Percentiles rank a stretch among this genome's conserved stretches.
Evolutionary conservation across 2,888 invertebrate genomes (phyloP).

Genomic region (Oegoconia quadripuncta): DNA sequence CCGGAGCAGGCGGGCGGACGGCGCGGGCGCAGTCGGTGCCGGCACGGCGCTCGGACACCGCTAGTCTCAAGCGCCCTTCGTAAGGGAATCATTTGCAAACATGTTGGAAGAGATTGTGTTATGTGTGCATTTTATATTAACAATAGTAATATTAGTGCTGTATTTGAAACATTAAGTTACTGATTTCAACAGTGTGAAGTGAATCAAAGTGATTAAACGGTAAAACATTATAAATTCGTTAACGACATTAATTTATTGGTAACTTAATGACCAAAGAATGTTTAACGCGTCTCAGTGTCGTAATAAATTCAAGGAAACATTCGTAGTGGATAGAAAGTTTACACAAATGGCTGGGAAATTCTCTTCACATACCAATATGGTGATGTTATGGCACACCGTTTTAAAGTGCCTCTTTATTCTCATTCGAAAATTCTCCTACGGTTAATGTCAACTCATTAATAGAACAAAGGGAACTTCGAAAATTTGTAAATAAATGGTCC

Average conservation of each 20-base stretch:
- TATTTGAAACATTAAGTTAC: constrained; percentile 10
- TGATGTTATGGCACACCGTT: constrained; percentile 19
- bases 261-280: no score
- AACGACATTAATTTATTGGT: neutral
- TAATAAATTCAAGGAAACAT: neutral
- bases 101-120: constrained; percentile 14
- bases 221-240: neutral
- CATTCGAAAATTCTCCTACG: neutral
- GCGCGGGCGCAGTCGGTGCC: constrained; percentile 45
- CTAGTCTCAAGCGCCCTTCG: constrained; percentile 34
- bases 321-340: constrained; percentile 37
- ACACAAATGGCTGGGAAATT: constrained; percentile 28
- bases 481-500: no score
- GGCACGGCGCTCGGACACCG: constrained; percentile 39
- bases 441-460: neutral
- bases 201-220: neutral
- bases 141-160: constrained; percentile 10
- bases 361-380: constrained; percentile 28
- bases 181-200: no score
- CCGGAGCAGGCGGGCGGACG: constrained; percentile 50
- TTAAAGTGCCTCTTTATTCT: constrained; percentile 5
- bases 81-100: constrained; percentile 1
- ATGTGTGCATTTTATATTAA: constrained; percentile 11
- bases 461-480: neutral
- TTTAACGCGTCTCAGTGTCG: neutral